These are phyloP conservation scores for Cebus imitator DNA, from an alignment of 2,113 vertebrate species.

Conservation along the genomic window DNA sequence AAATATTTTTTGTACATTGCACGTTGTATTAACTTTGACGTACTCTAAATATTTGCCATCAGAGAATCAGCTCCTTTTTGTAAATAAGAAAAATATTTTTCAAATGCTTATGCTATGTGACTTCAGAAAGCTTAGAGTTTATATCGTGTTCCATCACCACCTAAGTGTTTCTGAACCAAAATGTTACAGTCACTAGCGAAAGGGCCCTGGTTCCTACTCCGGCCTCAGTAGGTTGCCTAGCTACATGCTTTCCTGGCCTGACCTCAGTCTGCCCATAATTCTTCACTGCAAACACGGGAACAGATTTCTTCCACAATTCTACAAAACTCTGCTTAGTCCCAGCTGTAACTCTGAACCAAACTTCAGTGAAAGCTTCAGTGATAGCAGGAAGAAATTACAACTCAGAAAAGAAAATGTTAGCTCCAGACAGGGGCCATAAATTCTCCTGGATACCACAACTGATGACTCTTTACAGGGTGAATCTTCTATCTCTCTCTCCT, in stretches of 20 bases:
- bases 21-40: neutral
- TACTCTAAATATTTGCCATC: neutral
- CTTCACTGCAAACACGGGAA: neutral
- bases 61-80: neutral
- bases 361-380: slow-evolving; percentile 44
- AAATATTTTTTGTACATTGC: neutral
- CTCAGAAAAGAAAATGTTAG: slow-evolving; percentile 43
- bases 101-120: neutral
- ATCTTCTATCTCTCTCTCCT: neutral
- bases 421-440: slow-evolving; percentile 3
- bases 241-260: neutral
- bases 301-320: slow-evolving; percentile 39
- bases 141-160: neutral
- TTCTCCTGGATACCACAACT: neutral
- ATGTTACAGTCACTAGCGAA: neutral
- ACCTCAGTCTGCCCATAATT: neutral
- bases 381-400: slow-evolving; percentile 59
- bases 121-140: neutral
- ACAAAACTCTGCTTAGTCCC: neutral
- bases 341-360: slow-evolving; percentile 59
- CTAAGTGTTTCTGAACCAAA: neutral
- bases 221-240: neutral
- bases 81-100: neutral
- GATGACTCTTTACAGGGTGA: neutral
- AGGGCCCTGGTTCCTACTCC: too few relatives aligned